Base-by-base conservation (phyloP, 1,140 invertebrate genomes). In the Musca domestica region DNA sequence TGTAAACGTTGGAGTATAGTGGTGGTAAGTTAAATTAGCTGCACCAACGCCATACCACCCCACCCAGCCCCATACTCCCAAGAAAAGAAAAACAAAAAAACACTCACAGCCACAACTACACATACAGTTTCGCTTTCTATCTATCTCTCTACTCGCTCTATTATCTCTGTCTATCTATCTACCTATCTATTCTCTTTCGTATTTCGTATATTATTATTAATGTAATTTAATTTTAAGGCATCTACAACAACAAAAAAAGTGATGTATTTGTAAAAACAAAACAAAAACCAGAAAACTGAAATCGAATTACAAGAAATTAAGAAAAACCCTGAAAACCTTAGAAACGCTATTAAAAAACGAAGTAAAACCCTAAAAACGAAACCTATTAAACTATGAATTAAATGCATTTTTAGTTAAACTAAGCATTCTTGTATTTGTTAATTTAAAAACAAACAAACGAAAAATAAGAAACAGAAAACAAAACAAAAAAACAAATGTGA, bases 1-100 rank as follows among this genome's bases (percentile, higher is more conserved):
- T 78, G 71, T 72, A 77, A 75, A 61, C 80, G 77, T 73, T 77
- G 74, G 77, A 80, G 72, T 74, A 76, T 80, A 76, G 74, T 80
- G 71, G 77, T 80, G 77, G 77, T 80, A 71, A 80, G 77, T 73
- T 34, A 48, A 27, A n/a, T 41, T 41, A 41, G 34, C 34, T 2
- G 34, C 34, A 41, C 34, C 6, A 10, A 5, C 34, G 34, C 34
- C 34, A 41, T 41, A 41, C 34, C 34, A 5, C 34, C 34, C 12
- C 34, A 30, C 27, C 3, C 22, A 47, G 61, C 25, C 12, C n/a
- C 22, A 27, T 61, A n/a, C n/a, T 17, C 22, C 9, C 56, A 61
- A 12, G 5, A n/a, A 61, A 12, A 34, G 22, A 27, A 20, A 25
- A n/a, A 61, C 23, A 34, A 22, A 27, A 20, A 25, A 5, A 17